Evolutionary conservation across 2,113 vertebrate species (phyloP).

Genomic region (Sylvietta virens): DNA sequence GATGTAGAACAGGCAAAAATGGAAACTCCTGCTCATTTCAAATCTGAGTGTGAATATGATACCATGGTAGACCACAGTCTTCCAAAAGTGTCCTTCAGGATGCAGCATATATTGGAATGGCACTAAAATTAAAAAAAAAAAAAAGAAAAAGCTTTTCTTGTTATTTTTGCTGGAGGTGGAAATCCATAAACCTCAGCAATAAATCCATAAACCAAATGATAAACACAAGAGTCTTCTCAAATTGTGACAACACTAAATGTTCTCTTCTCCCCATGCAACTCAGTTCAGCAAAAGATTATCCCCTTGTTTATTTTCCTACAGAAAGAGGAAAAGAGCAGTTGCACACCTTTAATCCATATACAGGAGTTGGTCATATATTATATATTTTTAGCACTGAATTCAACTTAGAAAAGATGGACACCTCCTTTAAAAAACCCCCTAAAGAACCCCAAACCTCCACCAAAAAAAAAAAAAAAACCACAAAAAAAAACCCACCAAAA

Average conservation of each 20-base stretch:
- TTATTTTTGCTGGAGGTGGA: neutral
- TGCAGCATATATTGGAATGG: neutral
- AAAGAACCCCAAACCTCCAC: neutral
- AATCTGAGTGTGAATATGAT: neutral
- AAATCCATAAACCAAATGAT: neutral
- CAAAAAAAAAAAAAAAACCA: neutral
- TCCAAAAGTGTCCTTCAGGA: neutral
- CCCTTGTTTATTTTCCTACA: neutral
- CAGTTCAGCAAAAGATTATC: neutral
- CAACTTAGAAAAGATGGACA: neutral
- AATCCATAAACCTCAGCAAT: neutral
- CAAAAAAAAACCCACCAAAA: neutral
- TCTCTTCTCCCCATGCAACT: neutral
- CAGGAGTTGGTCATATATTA: neutral
- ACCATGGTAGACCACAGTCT: neutral
- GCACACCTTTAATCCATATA: neutral
- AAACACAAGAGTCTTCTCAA: neutral
- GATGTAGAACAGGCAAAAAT: neutral
- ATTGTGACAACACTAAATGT: neutral
- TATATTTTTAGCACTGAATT: neutral
- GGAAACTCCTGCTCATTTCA: neutral
- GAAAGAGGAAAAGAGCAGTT: neutral
- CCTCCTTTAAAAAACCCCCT: neutral
- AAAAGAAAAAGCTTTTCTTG: neutral
- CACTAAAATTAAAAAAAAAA: neutral